Evolutionary conservation across 2,888 invertebrate species (phyloP).

Genomic region (Cosmia pyralina): DNA sequence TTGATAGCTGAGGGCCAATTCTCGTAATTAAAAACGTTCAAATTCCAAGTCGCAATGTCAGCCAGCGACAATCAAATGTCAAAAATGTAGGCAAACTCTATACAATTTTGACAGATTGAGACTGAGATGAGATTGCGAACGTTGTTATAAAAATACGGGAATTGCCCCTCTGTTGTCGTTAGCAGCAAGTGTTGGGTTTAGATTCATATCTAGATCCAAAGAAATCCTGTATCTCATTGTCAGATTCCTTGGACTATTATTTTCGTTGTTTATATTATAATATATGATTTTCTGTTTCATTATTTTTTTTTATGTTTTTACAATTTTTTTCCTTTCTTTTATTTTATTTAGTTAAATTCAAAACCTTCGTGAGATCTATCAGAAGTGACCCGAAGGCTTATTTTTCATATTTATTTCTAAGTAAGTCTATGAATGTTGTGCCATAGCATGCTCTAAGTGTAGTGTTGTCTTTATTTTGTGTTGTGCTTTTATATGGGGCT

Average conservation of each 20-base stretch:
- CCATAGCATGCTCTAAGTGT: constrained; percentile 57
- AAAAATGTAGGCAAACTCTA: too few species aligned
- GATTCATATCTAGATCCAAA: not conserved
- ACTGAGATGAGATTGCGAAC: too few species aligned
- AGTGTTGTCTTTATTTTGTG: constrained; percentile 10
- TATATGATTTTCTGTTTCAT: not conserved
- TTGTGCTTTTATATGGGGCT: not conserved
- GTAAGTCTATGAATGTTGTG: constrained; percentile 76
- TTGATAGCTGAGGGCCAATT: not conserved
- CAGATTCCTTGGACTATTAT: not conserved
- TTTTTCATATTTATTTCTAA: constrained; percentile 75
- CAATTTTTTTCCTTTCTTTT: constrained; percentile 50
- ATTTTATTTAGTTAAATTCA: constrained; percentile 77
- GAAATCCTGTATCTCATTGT: not conserved
- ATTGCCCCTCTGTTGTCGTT: too few species aligned
- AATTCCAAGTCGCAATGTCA: too few species aligned
- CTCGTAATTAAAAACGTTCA: too few species aligned
- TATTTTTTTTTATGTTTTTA: constrained; percentile 41
- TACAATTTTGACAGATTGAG: too few species aligned
- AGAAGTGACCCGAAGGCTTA: constrained; percentile 76
- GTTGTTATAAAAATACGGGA: too few species aligned
- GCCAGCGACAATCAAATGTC: too few species aligned
- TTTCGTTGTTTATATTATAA: too few species aligned
- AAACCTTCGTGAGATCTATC: constrained; percentile 71
- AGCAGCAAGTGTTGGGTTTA: not conserved